Percentiles rank a stretch among this genome's conserved stretches.
Evolutionary conservation across 30 jellyfish, hydroid and myxozoan species (phyloP).

Genomic region (Turritopsis dohrnii): DNA sequence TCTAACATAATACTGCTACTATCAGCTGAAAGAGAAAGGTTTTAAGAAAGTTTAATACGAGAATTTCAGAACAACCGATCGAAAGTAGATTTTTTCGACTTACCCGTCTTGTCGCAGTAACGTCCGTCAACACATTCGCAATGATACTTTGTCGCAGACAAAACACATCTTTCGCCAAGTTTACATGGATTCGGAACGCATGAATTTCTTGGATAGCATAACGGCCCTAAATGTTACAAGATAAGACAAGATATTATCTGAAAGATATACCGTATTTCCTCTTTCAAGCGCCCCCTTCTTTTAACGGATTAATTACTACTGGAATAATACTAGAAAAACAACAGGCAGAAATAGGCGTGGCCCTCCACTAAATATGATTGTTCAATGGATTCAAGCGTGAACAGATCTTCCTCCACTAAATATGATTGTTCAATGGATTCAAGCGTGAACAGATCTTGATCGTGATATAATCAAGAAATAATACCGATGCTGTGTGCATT

Average conservation of each 20-base stretch:
- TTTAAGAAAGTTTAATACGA: not conserved
- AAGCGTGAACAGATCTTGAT: no score
- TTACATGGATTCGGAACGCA: conserved; percentile 86
- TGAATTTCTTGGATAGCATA: conserved; percentile 62
- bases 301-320: no score
- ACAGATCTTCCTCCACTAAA: no score
- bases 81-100: not conserved
- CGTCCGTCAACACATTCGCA: conserved; percentile 46
- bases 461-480: no score
- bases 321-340: no score
- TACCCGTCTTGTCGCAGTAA: conserved; percentile 10
- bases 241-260: not conserved
- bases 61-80: not conserved
- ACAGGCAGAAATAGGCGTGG: no score
- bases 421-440: no score
- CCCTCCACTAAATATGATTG: no score
- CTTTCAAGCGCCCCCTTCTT: no score
- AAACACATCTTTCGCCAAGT: conserved; percentile 62
- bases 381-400: no score
- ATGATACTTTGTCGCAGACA: conserved; percentile 35
- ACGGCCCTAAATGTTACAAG: conserved; percentile 47
- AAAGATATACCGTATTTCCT: no score
- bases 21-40: conserved; percentile 39
- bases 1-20: conserved; percentile 75
- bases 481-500: no score